Base-by-base conservation (phyloP, 2,797 vertebrate species). In the Steatocranus sp. region DNA sequence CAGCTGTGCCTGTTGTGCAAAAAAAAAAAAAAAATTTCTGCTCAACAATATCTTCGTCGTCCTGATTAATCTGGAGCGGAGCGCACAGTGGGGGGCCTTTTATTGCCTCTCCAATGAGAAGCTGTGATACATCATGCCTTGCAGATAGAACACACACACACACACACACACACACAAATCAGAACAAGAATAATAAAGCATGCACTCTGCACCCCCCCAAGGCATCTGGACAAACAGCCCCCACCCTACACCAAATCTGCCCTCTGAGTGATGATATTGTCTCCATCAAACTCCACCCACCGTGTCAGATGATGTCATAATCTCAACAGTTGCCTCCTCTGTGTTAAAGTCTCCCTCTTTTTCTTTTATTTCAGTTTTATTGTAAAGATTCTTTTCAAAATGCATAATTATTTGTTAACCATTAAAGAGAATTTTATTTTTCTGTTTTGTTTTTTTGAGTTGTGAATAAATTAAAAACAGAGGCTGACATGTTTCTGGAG, bases 21-120 rank as follows among this genome's bases (percentile, higher is more conserved):
- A n/a, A n/a, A n/a, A n/a, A n/a, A n/a, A n/a, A n/a, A n/a, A n/a
- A n/a, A n/a, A n/a, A 43, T 80, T 85, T 15, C 66, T 75, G 79
- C 85, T 91, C 90, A 89, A 93, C 88, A 88, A 93, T 94, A 93
- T 94, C 90, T 91, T 89, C 34, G 79, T 85, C 88, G 89, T 85
- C 54, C 85, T 94, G 93, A 95, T 95, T 91, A 94, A 93, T 91
- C 91, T 88, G 80, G 82, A 90, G 84, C 87, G 76, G 83, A 91
- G 90, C 84, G 61, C 86, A 83, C 84, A 92, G 91, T 79, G 85
- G 92, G 92, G 86, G 90, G 88, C 63, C 89, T 91, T 93, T 93
- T 93, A 91, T 91, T 95, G 92, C 90, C 84, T 89, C 87, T 90
- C 86, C 95, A 95, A 95, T 94, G 93, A 94, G 89, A 92, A 92